Evolutionary conservation across 2,888 invertebrate genomes (phyloP), one percentile per base, ranked within the genome.

Genomic region (Drosophila borealis): DNA sequence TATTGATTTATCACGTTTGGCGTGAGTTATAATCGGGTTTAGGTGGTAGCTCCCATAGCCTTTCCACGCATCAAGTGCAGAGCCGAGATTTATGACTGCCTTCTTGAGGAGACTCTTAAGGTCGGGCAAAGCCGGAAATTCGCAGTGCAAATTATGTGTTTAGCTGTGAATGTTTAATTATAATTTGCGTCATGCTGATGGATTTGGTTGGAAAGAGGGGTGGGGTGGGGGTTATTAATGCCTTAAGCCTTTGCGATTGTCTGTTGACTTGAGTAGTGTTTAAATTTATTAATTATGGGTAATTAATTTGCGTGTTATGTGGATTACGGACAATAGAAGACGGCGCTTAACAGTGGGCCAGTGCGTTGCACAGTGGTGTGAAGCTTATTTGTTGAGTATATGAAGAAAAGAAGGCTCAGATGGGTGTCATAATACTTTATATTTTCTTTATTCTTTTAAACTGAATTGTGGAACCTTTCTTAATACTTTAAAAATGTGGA

Each of bases 1-100:
- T 80, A 76, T 80, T 86, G 86, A 86, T 89, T 86, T 89, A 86
- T 89, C 76, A 80, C 81, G 49, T 78, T 83, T 73, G 64, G 67
- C 75, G 68, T 70, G 63, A 60, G 59, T 48, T 82, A 77, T 88
- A 82, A 89, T 85, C 87, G 82, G 82, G 71, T 60, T 76, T 64
- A 64, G 50, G 34, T 56, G 51, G 66, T 50, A 48, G 57, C 48
- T 33, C 21, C 39, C 44, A 57, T 67, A 48, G 61, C 41, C 25
- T 25, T 25, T 25, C 39, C 45, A 49, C 10, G 46, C 67, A 69
- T 81, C 79, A 84, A 72, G 17, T 54, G 51, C 85, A 79, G 70
- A 68, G 59, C 42, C 60, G 39, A 80, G 74, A 88, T 83, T 82
- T 85, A 85, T 86, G 61, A 70, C 56, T 59, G 56, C 46, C 65